Evolutionary conservation across 2,797 vertebrate genomes (phyloP).

Genomic region (Podarcis lilfordi): DNA sequence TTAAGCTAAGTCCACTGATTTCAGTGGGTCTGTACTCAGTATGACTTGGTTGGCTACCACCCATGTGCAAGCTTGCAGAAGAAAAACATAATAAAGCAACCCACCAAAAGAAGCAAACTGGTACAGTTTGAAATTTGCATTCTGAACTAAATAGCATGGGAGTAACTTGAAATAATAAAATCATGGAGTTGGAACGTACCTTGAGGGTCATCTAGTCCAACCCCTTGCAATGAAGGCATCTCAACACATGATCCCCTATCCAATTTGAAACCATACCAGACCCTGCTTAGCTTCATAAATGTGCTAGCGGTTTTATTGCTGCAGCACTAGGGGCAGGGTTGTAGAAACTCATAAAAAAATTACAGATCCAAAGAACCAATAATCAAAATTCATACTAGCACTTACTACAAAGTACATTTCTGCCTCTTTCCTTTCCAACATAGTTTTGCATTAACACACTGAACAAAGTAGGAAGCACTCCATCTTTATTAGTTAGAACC

Average conservation of each 20-base stretch:
- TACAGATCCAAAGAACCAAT: neutral
- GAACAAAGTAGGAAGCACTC: constrained; percentile 64
- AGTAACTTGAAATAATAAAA: neutral
- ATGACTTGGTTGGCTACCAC: too few relatives aligned
- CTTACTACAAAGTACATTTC: constrained; percentile 43
- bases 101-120: neutral
- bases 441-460: constrained; percentile 64
- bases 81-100: neutral
- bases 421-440: constrained; percentile 52
- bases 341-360: constrained; percentile 19
- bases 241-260: too few relatives aligned
- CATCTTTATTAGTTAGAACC: constrained; percentile 61
- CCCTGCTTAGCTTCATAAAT: neutral
- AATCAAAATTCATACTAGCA: constrained; percentile 47
- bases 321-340: neutral
- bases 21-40: too few relatives aligned
- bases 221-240: too few relatives aligned
- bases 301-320: neutral
- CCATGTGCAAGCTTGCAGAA: neutral
- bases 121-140: neutral
- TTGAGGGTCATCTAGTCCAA: neutral
- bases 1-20: too few relatives aligned
- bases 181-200: neutral
- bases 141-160: neutral
- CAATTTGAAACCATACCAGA: neutral